Conservation (phyloP, 2,888 invertebrate species). For the Mellilla xanthometata region DNA sequence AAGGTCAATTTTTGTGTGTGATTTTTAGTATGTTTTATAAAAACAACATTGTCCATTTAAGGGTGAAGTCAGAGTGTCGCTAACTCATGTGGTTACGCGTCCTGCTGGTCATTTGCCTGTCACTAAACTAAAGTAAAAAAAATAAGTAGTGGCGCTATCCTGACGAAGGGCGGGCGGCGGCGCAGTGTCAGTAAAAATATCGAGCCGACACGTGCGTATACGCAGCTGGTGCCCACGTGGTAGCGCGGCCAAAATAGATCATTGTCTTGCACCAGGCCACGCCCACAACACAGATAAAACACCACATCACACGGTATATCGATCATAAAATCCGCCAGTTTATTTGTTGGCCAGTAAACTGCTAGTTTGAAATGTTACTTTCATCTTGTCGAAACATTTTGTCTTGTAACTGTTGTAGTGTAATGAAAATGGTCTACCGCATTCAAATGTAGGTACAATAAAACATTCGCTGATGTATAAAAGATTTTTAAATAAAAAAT, state of each 20-base stretch:
- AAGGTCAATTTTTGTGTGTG: no score
- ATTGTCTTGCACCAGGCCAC: conserved; percentile 71
- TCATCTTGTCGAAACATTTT: conserved; percentile 41
- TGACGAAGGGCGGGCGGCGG: conserved; percentile 57
- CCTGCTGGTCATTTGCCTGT: no score
- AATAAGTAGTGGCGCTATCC: conserved; percentile 21
- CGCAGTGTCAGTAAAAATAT: conserved; percentile 63
- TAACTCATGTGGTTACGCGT: no score
- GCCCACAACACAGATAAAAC: conserved; percentile 76
- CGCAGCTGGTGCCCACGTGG: conserved; percentile 80
- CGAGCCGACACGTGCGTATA: conserved; percentile 72
- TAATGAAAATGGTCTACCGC: conserved; percentile 17
- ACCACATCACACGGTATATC: conserved; percentile 74
- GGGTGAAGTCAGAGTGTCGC: no score
- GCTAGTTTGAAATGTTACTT: conserved; percentile 39
- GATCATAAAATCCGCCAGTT: conserved; percentile 62
- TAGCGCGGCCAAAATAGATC: conserved; percentile 77
- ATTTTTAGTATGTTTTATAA: no score
- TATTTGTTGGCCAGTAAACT: conserved; percentile 50
- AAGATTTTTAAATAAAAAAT: no score
- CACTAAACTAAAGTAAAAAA: no score
- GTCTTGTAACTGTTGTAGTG: conserved; percentile 30
- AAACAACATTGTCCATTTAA: no score
- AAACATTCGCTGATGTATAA: no score
- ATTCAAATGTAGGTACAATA: no score